Evolutionary conservation across 30 jellyfish, hydroid and myxozoan genomes (phyloP).

Genomic region (Hydractinia echinata): DNA sequence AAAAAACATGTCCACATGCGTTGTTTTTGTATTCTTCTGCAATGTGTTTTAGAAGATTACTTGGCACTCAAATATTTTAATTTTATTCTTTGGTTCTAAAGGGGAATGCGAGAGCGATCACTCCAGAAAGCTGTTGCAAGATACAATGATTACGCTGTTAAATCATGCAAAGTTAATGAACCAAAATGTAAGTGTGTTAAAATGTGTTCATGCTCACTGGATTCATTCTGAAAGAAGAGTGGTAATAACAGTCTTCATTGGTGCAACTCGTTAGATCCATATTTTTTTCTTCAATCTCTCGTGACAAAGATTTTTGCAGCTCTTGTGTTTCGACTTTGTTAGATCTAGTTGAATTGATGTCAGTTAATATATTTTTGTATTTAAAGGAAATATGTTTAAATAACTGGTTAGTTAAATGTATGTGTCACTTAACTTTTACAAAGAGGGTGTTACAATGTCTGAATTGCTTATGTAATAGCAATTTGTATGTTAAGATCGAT

Average conservation of each 20-base stretch:
- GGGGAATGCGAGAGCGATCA: constrained; percentile 92
- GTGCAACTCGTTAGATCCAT: too few relatives aligned
- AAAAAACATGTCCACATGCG: background rate
- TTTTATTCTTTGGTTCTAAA: constrained; percentile 1
- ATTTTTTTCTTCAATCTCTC: too few relatives aligned
- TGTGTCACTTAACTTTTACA: too few relatives aligned
- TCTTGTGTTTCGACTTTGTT: too few relatives aligned
- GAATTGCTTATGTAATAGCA: too few relatives aligned
- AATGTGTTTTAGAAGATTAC: background rate
- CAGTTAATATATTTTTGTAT: too few relatives aligned
- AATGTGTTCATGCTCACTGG: background rate
- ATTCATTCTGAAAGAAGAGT: background rate
- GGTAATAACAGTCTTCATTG: background rate
- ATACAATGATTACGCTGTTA: constrained; percentile 68
- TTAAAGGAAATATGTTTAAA: too few relatives aligned
- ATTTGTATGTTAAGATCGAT: too few relatives aligned
- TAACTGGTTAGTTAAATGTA: too few relatives aligned
- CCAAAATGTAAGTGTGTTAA: constrained; percentile 68
- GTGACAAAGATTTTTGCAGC: too few relatives aligned
- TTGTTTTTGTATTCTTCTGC: background rate
- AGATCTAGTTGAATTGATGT: too few relatives aligned
- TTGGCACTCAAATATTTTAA: background rate
- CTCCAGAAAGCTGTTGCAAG: constrained; percentile 82
- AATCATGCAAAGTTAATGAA: constrained; percentile 62
- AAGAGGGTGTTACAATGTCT: too few relatives aligned